Evolutionary conservation across 2,888 invertebrate genomes (phyloP), one percentile per base, ranked within the genome.

Genomic region (Lucinisca nassula): DNA sequence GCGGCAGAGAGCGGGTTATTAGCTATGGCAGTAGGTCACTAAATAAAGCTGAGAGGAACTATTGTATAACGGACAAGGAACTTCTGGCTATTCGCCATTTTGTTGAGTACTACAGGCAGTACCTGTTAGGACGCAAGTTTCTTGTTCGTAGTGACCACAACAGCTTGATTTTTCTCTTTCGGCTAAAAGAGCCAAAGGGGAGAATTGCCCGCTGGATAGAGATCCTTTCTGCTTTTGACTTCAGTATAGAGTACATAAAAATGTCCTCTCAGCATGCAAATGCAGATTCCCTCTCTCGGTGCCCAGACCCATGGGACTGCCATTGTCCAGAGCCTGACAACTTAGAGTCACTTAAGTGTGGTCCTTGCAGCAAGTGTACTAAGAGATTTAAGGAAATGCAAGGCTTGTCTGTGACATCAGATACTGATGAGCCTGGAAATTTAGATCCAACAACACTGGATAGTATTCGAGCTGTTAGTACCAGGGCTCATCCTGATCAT

Each of bases 1-100:
- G 89, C 14, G 89, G 90, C 4, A 35, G 76, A 38, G 93, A 93
- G 40, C 73, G 77, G 21, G 91, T 92, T 6, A 85, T 92, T 67
- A 74, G 79, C 2, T 92, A 88, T 70, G 89, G 72, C 10, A 90
- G 90, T 79, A 79, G 79, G 61, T 70, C 80, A 4, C 32, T 91
- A 3, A 32, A 73, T 14, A 84, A 75, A n/a, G 55, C 87, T 8
- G 88, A 90, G 49, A 21, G 82, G 17, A 82, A 80, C 21, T 91
- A 90, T 49, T 91, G 90, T 76, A 84, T 84, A 1, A 90, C 91
- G 1, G 27, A 81, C 6, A 55, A 80, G 37, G 90, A 92, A 72
- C 83, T 90, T 78, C 61, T 92, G 14, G 85, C 91, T 0, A 79
- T 91, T 0, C 82, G 91, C 17, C 79, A 79, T 61, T 91, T 91